Percentiles rank a stretch among this genome's conserved stretches.
phyloP scores from a whole-genome alignment of 2,797 vertebrate species.

The Hypotaenidia okinawae region DNA sequence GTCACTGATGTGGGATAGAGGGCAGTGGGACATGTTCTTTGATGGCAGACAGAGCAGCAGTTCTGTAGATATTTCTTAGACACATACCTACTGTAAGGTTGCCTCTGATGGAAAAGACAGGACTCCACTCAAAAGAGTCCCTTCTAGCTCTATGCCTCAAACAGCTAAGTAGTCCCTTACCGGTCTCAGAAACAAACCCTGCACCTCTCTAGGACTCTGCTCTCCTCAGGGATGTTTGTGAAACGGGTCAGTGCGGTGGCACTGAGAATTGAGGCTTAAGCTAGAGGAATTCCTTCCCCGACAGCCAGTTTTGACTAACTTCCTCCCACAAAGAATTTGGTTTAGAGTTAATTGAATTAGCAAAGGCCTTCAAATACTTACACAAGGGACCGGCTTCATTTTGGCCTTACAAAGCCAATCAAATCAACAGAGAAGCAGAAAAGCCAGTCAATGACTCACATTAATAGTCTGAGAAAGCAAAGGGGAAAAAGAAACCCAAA shows the following conservation, averaged over 20 bases:
- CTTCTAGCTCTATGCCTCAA: neutral
- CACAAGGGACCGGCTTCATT: neutral
- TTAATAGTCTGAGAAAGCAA: slow-evolving; percentile 33
- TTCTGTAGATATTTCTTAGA: neutral
- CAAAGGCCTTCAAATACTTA: slow-evolving; percentile 29
- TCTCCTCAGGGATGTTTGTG: neutral
- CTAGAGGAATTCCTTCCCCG: neutral
- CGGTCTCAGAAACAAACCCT: neutral
- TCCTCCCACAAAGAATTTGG: slow-evolving; percentile 16
- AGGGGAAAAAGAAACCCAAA: neutral
- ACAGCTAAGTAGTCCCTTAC: neutral
- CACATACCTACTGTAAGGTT: neutral
- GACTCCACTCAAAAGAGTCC: neutral
- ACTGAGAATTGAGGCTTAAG: neutral
- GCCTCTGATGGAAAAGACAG: neutral
- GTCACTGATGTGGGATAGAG: neutral
- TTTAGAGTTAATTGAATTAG: slow-evolving; percentile 57
- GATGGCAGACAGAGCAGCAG: neutral
- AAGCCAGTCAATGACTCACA: slow-evolving; percentile 37
- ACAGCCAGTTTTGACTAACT: neutral
- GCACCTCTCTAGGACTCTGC: neutral
- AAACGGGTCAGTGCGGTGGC: neutral
- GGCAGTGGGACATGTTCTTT: neutral
- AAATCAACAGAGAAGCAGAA: slow-evolving; percentile 45
- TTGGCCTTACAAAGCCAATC: slow-evolving; percentile 26